These are phyloP conservation scores for Rhagoletis zephyria DNA, from an alignment of 1,140 invertebrate species.

Conservation along the genomic window DNA sequence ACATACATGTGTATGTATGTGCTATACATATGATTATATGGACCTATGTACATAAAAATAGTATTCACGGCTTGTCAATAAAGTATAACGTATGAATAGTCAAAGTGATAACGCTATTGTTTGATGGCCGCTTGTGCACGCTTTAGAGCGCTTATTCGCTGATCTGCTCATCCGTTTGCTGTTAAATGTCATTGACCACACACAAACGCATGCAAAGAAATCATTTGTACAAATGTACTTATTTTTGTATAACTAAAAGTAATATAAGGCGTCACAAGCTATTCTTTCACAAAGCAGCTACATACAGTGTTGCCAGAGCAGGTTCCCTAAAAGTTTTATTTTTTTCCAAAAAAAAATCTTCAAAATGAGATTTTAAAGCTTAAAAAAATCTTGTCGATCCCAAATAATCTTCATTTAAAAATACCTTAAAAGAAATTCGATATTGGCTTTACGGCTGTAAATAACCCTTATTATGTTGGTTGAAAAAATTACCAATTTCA, in stretches of 20 bases:
- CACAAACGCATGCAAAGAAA: background rate
- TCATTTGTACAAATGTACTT: background rate
- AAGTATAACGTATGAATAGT: conserved; percentile 25
- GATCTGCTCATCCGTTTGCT: conserved; percentile 17
- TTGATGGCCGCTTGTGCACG: conserved; percentile 23
- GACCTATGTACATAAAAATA: background rate
- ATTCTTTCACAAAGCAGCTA: background rate
- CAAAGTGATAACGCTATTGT: conserved; percentile 36
- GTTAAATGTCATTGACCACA: conserved; percentile 40
- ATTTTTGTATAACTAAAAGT: background rate
- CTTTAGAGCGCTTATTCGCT: conserved; percentile 14
- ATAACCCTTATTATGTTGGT: background rate
- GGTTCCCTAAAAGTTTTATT: background rate
- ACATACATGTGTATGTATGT: too few relatives aligned
- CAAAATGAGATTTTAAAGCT: too few relatives aligned
- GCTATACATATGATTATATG: too few relatives aligned
- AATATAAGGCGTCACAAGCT: background rate
- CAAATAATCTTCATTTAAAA: too few relatives aligned
- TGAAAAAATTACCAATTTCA: too few relatives aligned
- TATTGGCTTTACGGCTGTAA: too few relatives aligned
- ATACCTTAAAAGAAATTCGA: too few relatives aligned
- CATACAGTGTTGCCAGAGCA: background rate
- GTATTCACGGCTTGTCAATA: background rate
- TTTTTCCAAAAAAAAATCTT: too few relatives aligned
- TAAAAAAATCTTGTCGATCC: too few relatives aligned